These are phyloP conservation scores for Callyntrura guangdongensis DNA, from an alignment of 2,888 invertebrate species.

Conservation along the genomic window DNA sequence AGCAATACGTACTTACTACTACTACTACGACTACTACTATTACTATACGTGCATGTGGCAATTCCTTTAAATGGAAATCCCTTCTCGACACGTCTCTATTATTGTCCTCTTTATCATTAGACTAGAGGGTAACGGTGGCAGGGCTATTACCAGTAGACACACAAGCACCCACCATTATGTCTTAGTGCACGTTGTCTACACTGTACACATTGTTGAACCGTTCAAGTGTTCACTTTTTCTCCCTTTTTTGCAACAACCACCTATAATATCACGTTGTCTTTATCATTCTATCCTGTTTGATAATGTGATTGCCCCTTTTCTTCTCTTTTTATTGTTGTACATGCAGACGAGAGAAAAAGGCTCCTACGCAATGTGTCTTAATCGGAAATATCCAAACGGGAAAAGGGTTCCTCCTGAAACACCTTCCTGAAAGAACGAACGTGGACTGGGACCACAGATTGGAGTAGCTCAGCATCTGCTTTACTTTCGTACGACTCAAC, in stretches of 20 bases:
- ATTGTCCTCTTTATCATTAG: conserved; percentile 69
- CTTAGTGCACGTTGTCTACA: conserved; percentile 12
- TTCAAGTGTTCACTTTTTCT: conserved; percentile 42
- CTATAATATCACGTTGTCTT: conserved; percentile 28
- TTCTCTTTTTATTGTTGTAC: conserved; percentile 25
- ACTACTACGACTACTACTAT: too few relatives aligned
- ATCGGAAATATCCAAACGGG: conserved; percentile 68
- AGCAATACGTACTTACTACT: not conserved
- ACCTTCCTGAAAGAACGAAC: conserved; percentile 74
- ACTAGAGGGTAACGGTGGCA: conserved; percentile 34
- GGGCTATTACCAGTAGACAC: conserved; percentile 51
- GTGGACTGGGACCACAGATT: conserved; percentile 74
- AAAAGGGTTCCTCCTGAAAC: conserved; percentile 74
- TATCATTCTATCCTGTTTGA: conserved; percentile 36
- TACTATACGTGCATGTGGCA: conserved; percentile 30
- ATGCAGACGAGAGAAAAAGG: conserved; percentile 26
- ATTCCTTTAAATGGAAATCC: conserved; percentile 45
- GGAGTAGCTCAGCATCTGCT: conserved; percentile 66
- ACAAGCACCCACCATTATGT: conserved; percentile 36
- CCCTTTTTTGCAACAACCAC: conserved; percentile 27
- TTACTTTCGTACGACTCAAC: conserved; percentile 40
- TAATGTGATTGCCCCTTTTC: conserved; percentile 66
- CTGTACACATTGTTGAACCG: conserved; percentile 38
- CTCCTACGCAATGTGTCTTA: conserved; percentile 62
- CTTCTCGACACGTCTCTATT: conserved; percentile 70